A percentile compares a stretch with the other conserved stretches of the same genome.
Evolutionary conservation across 2,888 invertebrate species (phyloP).

Genomic region (Chalcis sispes): DNA sequence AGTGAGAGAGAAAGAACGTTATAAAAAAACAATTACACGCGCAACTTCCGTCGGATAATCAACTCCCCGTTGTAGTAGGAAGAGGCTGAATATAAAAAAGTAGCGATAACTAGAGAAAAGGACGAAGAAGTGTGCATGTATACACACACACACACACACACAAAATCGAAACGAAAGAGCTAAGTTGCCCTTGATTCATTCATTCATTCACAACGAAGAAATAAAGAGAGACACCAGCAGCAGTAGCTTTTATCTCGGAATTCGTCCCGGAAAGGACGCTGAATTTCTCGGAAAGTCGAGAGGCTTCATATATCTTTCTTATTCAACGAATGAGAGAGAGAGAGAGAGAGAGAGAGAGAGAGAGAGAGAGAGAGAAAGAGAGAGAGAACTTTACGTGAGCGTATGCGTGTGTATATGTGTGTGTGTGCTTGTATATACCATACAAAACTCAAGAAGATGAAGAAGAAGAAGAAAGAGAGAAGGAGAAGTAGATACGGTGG

Average conservation of each 20-base stretch:
- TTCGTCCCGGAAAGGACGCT: conserved; percentile 76
- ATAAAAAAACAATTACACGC: conserved; percentile 59
- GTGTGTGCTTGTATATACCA: background rate
- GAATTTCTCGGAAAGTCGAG: conserved; percentile 74
- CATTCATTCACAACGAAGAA: conserved; percentile 61
- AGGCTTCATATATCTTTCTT: conserved; percentile 58
- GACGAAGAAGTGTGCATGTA: background rate
- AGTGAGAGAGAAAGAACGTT: conserved; percentile 48
- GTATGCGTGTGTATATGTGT: background rate
- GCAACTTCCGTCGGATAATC: conserved; percentile 61
- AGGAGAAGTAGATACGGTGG: background rate
- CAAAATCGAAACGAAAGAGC: too few species aligned
- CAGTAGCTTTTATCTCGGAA: conserved; percentile 75
- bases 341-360: too few species aligned
- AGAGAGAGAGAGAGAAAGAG: too few species aligned
- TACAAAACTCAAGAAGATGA: too few species aligned
- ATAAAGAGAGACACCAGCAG: too few species aligned
- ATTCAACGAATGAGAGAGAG: conserved; percentile 11
- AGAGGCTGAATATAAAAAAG: conserved; percentile 9
- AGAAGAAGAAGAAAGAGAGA: background rate
- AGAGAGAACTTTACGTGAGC: background rate
- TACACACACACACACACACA: background rate
- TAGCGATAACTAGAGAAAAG: too few species aligned
- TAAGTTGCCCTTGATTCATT: conserved; percentile 73
- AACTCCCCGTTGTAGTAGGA: conserved; percentile 2